These are phyloP conservation scores for Halcyon malimbica DNA, from an alignment of 2,113 vertebrate genomes.

Conservation along the genomic window DNA sequence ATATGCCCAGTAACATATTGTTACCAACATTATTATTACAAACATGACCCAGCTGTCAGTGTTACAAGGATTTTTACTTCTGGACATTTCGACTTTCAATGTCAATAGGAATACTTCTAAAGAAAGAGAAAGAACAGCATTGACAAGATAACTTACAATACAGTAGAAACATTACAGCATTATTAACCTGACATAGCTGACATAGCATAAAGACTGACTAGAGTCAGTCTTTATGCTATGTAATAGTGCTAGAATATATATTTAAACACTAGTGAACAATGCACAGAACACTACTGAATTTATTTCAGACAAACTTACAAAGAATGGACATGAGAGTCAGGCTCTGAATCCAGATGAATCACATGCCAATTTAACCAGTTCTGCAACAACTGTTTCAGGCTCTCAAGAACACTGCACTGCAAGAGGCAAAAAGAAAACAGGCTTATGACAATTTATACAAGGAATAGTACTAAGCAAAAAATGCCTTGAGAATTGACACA, in stretches of 20 bases:
- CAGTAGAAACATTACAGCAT: background rate
- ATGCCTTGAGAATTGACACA: background rate
- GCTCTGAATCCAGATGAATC: slow-evolving; percentile 70
- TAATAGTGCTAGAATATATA: background rate
- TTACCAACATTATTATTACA: background rate
- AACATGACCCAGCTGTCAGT: background rate
- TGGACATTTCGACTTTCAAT: background rate
- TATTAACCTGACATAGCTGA: background rate
- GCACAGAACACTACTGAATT: background rate
- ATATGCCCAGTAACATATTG: background rate
- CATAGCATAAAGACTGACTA: too few relatives aligned
- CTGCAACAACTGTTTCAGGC: slow-evolving; percentile 84
- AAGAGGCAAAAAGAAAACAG: background rate
- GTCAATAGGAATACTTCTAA: background rate
- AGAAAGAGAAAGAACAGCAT: background rate
- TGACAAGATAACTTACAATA: background rate
- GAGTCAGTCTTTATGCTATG: background rate
- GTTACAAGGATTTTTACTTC: background rate
- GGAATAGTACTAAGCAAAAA: background rate
- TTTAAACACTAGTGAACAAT: background rate
- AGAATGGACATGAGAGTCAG: background rate
- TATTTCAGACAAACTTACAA: slow-evolving; percentile 67
- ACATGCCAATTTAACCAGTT: slow-evolving; percentile 89
- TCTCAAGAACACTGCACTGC: slow-evolving; percentile 89
- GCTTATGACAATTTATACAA: background rate